phyloP scores from a whole-genome alignment of 2,888 invertebrate species.

The Microplitis manilae region DNA sequence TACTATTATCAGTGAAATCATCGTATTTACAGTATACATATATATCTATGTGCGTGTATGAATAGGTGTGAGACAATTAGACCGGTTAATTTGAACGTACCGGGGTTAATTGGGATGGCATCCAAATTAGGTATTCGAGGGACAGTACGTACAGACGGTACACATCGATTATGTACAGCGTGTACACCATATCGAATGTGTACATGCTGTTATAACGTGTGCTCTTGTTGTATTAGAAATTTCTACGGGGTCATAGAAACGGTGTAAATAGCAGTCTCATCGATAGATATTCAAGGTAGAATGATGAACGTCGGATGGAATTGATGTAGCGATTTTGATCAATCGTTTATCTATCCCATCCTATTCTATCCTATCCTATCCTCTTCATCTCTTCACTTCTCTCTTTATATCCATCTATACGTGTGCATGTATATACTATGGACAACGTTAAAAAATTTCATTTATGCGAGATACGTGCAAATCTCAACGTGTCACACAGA shows the following conservation, averaged over 20 bases:
- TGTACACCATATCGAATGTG: not conserved
- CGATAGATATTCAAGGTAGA: not conserved
- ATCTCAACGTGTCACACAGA: slow-evolving; percentile 13
- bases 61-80: slow-evolving; percentile 47
- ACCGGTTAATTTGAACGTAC: slow-evolving; percentile 47
- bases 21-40: slow-evolving; percentile 3
- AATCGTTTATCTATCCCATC: not conserved
- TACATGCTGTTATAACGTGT: not conserved
- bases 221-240: not conserved
- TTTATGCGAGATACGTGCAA: not conserved
- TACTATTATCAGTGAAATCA: slow-evolving; percentile 6
- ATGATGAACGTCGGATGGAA: not conserved
- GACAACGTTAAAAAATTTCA: slow-evolving; percentile 4
- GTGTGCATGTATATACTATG: not conserved
- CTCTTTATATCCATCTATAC: not conserved
- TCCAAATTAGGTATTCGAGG: slow-evolving; percentile 48
- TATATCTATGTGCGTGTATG: slow-evolving; percentile 27
- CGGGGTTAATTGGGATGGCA: slow-evolving; percentile 50
- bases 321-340: not conserved
- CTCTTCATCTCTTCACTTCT: not conserved
- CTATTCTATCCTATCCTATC: not conserved
- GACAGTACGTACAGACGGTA: slow-evolving; percentile 27
- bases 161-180: not conserved
- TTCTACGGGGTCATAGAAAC: not conserved
- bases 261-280: not conserved